Evolutionary conservation across 92 coral and sea anemone species (phyloP).

Genomic region (Palythoa grandiflora): DNA sequence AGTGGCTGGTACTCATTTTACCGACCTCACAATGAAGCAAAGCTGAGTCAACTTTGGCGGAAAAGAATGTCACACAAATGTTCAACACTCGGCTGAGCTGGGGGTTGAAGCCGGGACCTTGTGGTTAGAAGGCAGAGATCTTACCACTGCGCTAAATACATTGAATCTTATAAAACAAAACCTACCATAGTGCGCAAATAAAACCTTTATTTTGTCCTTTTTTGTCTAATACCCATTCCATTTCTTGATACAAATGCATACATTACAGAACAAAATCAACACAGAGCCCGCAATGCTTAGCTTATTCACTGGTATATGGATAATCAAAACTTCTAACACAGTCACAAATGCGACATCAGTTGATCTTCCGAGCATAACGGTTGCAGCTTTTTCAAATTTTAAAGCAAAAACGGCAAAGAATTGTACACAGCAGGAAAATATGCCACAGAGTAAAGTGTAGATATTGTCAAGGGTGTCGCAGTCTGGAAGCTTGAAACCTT

Average conservation of each 20-base stretch:
- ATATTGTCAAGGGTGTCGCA: conserved; percentile 43
- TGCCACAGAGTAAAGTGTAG: conserved; percentile 19
- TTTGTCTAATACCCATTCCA: not conserved
- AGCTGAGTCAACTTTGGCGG: too few species aligned
- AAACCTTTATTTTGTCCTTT: too few species aligned
- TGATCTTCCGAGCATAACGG: conserved; percentile 49
- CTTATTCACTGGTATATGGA: conserved; percentile 28
- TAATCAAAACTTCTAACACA: conserved; percentile 37
- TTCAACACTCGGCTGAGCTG: too few species aligned
- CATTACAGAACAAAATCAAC: conserved; percentile 46
- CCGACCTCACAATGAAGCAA: too few species aligned
- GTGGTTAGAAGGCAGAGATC: too few species aligned
- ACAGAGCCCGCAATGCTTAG: conserved; percentile 37
- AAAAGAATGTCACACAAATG: too few species aligned
- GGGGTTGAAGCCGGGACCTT: too few species aligned
- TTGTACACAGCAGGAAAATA: conserved; percentile 57
- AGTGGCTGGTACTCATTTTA: too few species aligned
- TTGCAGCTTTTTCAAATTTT: conserved; percentile 53
- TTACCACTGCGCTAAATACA: too few species aligned
- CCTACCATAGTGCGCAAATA: too few species aligned
- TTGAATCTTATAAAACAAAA: too few species aligned
- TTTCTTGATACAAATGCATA: conserved; percentile 27
- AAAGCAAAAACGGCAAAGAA: conserved; percentile 50
- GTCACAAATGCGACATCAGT: conserved; percentile 54
- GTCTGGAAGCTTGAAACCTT: conserved; percentile 44